Conservation (phyloP, 2,888 invertebrate species). For the Aporophyla nigra region DNA sequence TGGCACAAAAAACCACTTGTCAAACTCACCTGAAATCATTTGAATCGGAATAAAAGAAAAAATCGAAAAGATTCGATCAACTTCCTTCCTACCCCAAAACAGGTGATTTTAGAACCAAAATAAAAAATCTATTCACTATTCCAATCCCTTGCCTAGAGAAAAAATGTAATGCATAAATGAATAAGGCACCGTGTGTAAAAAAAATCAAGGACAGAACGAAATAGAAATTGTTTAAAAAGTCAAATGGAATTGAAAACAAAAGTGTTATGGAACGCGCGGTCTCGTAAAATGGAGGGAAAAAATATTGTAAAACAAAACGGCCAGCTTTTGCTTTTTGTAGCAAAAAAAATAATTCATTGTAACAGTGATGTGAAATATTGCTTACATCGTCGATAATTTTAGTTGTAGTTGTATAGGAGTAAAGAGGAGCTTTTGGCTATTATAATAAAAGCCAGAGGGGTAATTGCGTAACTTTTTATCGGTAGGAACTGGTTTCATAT, state of each 20-base stretch:
- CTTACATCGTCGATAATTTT: neutral
- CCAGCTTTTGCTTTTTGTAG: conserved; percentile 27
- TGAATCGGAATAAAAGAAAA: conserved; percentile 65
- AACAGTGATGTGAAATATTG: conserved; percentile 37
- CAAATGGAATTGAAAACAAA: conserved; percentile 53
- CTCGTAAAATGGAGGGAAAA: conserved; percentile 26
- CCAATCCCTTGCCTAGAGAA: conserved; percentile 80
- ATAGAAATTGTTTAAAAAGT: conserved; percentile 73
- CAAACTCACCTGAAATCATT: conserved; percentile 64
- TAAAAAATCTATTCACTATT: conserved; percentile 80
- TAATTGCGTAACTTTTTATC: no score
- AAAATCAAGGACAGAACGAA: conserved; percentile 76
- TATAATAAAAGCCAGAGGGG: no score
- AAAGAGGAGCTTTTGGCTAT: no score
- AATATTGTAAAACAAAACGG: conserved; percentile 25
- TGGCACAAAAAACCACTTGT: conserved; percentile 63
- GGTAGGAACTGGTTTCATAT: no score
- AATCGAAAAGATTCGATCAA: conserved; percentile 74
- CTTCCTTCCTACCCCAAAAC: conserved; percentile 86
- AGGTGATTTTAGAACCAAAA: conserved; percentile 80
- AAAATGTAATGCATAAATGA: conserved; percentile 73
- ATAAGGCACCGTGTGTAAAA: conserved; percentile 62
- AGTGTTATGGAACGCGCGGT: conserved; percentile 51
- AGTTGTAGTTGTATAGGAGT: neutral
- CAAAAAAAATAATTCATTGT: conserved; percentile 33